Percentiles rank a stretch among this genome's conserved stretches.
Conservation (phyloP, 2,797 vertebrate species). For the Hyperoplus lanceolatus region DNA sequence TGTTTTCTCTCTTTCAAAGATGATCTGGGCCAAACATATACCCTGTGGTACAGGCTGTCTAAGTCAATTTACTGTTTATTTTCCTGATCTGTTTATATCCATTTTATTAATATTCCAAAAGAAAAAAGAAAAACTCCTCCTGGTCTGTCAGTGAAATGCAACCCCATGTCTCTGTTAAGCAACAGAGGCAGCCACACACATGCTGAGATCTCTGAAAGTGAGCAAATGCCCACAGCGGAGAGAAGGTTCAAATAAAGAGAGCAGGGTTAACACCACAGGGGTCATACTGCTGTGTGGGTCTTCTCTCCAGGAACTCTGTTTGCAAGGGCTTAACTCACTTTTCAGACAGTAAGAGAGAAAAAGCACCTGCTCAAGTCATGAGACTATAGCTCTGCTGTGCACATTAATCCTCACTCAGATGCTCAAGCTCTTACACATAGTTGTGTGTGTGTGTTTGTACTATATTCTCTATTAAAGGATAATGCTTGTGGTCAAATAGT, state of each 20-base stretch:
- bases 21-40: not conserved
- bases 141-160: not conserved
- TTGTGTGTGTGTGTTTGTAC: not conserved
- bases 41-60: not conserved
- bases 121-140: conserved; percentile 1
- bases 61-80: not conserved
- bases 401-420: not conserved
- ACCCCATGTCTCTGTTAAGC: conserved; percentile 7
- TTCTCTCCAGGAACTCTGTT: conserved; percentile 9
- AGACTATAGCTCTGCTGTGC: not conserved
- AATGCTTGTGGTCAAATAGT: not conserved
- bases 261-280: not conserved
- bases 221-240: conserved; percentile 3
- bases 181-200: not conserved
- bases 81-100: not conserved
- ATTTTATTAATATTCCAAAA: not conserved
- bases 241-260: not conserved
- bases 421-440: not conserved
- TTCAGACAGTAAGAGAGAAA: not conserved
- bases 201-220: conserved; percentile 16
- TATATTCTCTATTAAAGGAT: not conserved
- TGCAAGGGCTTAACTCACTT: not conserved
- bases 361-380: too few relatives aligned
- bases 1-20: not conserved
- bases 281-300: not conserved